Percentiles rank a stretch among this genome's conserved stretches.
phyloP scores from a whole-genome alignment of 1,140 invertebrate genomes.

The Brachionus manjavacas region DNA sequence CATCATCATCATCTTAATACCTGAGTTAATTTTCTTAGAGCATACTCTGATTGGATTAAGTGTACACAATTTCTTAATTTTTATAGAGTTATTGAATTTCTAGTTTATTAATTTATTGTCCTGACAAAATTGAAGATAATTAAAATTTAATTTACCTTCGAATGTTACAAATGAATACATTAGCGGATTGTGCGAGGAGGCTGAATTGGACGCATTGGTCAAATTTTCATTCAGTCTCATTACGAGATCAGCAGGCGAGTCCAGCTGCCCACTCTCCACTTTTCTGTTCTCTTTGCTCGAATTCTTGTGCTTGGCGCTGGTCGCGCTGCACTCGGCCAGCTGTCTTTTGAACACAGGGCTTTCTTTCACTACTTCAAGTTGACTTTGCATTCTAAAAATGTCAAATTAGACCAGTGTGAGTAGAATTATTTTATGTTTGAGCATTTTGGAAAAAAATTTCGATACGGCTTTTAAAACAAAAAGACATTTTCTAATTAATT shows the following conservation, averaged over 20 bases:
- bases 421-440: background rate
- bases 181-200: background rate
- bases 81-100: constrained; percentile 37
- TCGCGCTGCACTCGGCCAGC: background rate
- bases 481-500: background rate
- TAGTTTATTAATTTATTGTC: constrained; percentile 22
- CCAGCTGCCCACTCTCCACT: background rate
- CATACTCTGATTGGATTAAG: background rate
- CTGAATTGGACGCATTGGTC: background rate
- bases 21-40: constrained; percentile 11
- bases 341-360: background rate
- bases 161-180: constrained; percentile 40
- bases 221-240: background rate
- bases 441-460: background rate
- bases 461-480: background rate
- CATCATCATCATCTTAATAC: background rate
- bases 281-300: background rate
- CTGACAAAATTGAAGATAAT: background rate
- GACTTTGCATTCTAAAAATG: background rate
- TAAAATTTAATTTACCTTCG: constrained; percentile 37
- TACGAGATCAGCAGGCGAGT: background rate
- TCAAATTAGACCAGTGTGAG: no score
- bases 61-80: background rate
- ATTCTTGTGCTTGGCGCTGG: background rate
- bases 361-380: background rate